These are phyloP conservation scores for Megathymus violae DNA, from an alignment of 1,140 invertebrate genomes.

Conservation along the genomic window DNA sequence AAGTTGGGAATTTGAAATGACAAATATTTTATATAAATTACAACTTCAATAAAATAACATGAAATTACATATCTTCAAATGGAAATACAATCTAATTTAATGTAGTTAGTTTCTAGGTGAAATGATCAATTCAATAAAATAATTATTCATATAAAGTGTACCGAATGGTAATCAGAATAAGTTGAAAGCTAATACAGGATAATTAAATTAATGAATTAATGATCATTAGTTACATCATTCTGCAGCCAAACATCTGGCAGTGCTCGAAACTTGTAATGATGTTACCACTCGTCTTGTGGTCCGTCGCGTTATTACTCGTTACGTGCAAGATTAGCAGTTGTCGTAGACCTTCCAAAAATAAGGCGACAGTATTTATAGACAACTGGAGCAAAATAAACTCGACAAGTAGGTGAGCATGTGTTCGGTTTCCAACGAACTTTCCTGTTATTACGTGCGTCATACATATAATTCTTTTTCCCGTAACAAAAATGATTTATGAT, in stretches of 20 bases:
- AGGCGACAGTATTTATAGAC: slow-evolving; percentile 37
- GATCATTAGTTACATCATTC: background rate
- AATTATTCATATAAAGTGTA: too few species aligned
- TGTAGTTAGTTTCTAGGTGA: too few species aligned
- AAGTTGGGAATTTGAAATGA: too few species aligned
- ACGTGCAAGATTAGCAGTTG: background rate
- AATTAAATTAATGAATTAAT: background rate
- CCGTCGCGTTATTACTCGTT: background rate
- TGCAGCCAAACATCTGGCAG: background rate
- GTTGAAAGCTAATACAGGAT: background rate
- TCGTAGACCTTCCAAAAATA: slow-evolving; percentile 34
- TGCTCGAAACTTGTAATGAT: background rate
- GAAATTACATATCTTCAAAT: too few species aligned
- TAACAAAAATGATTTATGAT: too few species aligned
- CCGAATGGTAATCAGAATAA: too few species aligned
- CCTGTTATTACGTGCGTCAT: too few species aligned
- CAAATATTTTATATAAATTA: too few species aligned
- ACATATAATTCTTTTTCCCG: too few species aligned
- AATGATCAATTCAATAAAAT: too few species aligned
- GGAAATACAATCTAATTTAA: too few species aligned
- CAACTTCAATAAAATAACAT: too few species aligned
- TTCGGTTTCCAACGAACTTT: background rate
- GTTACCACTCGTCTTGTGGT: background rate
- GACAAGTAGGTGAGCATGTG: slow-evolving; percentile 7
- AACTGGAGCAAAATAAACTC: slow-evolving; percentile 40